Evolutionary conservation across 35 echinoderm and acorn worm species (phyloP).

Genomic region (Apostichopus californicus): DNA sequence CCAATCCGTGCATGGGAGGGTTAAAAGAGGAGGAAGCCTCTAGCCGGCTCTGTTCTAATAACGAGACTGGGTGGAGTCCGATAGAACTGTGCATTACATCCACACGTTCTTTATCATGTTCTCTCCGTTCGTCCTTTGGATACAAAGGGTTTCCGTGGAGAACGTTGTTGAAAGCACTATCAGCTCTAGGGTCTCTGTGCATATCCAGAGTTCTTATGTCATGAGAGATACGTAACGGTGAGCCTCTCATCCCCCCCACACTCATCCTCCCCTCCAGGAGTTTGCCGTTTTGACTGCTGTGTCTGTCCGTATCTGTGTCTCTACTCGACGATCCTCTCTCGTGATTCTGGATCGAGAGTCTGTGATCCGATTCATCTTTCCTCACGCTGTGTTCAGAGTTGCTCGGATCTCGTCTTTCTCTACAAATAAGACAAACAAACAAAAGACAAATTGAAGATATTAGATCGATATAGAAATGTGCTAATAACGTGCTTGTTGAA

Average conservation of each 20-base stretch:
- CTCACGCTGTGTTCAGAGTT: conserved; percentile 33
- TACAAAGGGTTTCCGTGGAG: conserved; percentile 64
- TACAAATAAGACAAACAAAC: conserved; percentile 39
- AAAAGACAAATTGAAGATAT: background rate
- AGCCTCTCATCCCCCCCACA: conserved; percentile 26
- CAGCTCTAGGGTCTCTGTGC: conserved; percentile 54
- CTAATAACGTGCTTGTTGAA: no score
- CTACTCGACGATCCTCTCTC: conserved; percentile 50
- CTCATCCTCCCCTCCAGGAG: conserved; percentile 44
- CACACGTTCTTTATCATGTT: conserved; percentile 62
- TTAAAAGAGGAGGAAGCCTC: conserved; percentile 55
- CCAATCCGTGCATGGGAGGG: conserved; percentile 67
- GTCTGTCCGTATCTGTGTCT: conserved; percentile 38
- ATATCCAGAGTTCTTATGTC: conserved; percentile 43
- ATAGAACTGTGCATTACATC: conserved; percentile 46
- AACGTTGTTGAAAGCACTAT: conserved; percentile 94
- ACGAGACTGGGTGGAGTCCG: conserved; percentile 63
- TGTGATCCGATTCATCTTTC: conserved; percentile 50
- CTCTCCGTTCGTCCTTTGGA: conserved; percentile 65
- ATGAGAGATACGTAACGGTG: conserved; percentile 25
- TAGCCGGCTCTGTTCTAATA: conserved; percentile 74
- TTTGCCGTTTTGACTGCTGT: conserved; percentile 57
- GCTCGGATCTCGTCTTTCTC: conserved; percentile 59
- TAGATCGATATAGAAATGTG: no score
- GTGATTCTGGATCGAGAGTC: conserved; percentile 49